Base-by-base conservation (phyloP, 2,888 invertebrate species). In the Cataglyphis cursor region DNA sequence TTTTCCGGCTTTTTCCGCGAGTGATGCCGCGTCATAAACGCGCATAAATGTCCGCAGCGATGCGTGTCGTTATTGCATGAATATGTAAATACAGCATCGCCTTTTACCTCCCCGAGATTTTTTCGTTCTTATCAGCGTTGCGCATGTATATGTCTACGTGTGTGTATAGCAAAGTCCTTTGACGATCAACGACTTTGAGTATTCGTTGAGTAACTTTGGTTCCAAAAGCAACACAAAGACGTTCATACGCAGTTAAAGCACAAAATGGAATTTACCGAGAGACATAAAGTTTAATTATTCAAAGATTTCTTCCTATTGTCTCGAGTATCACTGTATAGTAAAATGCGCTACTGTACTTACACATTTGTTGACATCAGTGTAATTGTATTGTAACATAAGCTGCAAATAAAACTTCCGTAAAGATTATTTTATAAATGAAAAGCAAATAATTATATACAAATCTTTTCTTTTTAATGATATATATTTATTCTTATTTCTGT, bases 231-330 rank as follows among this genome's bases (percentile, higher is more conserved):
- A 41, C 21, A 15, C 41, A 15, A 66, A 54, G 76, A 68, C 54
- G 54, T 68, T 76, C 70, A 10, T 28, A 54, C 15, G 54, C 28
- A 75, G 51, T 28, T 38, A 66, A 68, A 68, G 68, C 41, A 21
- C 38, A 38, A 66, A 41, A 28, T n/a, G 28, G 61, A 76, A 41
- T 76, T 76, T 76, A 38, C 28, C 41, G 41, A 18, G 48, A 54
- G 54, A 76, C 24, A n/a, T 54, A n/a, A 68, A 76, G 54, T 78
- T 72, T 72, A 72, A 78, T 78, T 78, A 59, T 78, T 78, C 59
- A 59, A 72, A 78, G 73, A 72, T 70, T n/a, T 35, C 21, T 18
- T 54, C 8, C 15, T 54, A 76, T 57, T 41, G 18, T 9, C 38
- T 76, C 38, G 51, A 66, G 54, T 76, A 12, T 76, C 15, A 41